Percentiles rank a stretch among this genome's conserved stretches.
These are phyloP conservation scores for Melieria omissa DNA, from an alignment of 2,888 invertebrate genomes.

Conservation along the genomic window DNA sequence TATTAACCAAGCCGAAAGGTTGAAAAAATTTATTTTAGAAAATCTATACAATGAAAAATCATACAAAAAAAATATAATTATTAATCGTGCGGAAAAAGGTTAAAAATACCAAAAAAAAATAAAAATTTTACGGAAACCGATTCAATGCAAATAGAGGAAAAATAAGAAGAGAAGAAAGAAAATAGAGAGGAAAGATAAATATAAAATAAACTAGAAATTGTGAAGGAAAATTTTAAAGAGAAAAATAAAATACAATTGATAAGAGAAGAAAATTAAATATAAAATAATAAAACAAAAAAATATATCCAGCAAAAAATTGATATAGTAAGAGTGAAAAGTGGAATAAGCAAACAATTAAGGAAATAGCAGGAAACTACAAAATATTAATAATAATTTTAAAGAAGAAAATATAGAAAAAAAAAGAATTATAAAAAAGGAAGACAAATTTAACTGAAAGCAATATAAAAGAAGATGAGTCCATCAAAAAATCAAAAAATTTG, in stretches of 20 bases:
- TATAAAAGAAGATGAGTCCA: no score
- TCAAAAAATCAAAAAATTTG: no score
- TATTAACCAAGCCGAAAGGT: background rate
- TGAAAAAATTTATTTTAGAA: background rate
- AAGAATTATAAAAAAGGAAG: background rate
- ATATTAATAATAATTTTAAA: constrained; percentile 1
- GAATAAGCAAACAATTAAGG: background rate
- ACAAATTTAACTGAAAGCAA: background rate
- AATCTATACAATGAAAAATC: background rate
- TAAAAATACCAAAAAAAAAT: background rate
- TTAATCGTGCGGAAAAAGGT: background rate
- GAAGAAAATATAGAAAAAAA: background rate
- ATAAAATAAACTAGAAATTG: background rate
- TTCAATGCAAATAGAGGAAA: background rate
- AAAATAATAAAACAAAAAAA: background rate
- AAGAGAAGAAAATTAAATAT: background rate
- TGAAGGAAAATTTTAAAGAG: no score
- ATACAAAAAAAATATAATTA: background rate
- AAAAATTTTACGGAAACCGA: background rate
- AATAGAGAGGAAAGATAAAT: background rate
- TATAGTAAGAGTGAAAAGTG: background rate
- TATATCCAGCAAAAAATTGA: background rate
- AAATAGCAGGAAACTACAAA: background rate
- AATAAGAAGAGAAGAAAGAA: background rate
- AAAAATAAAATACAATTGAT: background rate